Conservation (phyloP, 2,797 vertebrate genomes). For the Hephaestus fuliginosus region DNA sequence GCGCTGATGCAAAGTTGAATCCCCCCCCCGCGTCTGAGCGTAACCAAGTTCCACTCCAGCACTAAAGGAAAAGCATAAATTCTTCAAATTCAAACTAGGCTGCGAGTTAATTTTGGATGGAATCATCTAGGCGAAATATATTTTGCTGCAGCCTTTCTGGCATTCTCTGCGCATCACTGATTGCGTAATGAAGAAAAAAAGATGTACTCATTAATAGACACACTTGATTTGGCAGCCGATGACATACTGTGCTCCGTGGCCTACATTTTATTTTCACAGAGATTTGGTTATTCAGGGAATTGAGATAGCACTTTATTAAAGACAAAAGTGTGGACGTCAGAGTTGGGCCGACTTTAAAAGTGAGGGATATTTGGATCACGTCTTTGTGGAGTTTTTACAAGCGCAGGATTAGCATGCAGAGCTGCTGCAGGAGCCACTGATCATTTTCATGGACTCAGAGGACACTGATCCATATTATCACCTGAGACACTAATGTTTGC, state of each 20-base stretch:
- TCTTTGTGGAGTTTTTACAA: constrained; percentile 41
- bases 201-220: constrained; percentile 72
- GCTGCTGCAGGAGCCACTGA: constrained; percentile 17
- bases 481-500: background rate
- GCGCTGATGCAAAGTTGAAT: constrained; percentile 29
- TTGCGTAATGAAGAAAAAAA: constrained; percentile 57
- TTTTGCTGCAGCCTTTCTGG: constrained; percentile 66
- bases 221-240: constrained; percentile 73
- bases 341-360: constrained; percentile 29
- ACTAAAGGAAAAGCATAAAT: constrained; percentile 40
- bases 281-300: constrained; percentile 21
- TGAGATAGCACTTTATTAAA: constrained; percentile 48
- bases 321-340: constrained; percentile 28
- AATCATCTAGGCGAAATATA: constrained; percentile 60
- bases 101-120: constrained; percentile 75
- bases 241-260: constrained; percentile 66
- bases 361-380: constrained; percentile 33
- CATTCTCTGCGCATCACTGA: constrained; percentile 55
- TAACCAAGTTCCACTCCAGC: constrained; percentile 8
- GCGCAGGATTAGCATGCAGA: constrained; percentile 50
- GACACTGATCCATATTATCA: constrained; percentile 29
- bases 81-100: constrained; percentile 69
- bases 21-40: constrained; percentile 12
- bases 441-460: constrained; percentile 26
- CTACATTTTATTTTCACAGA: constrained; percentile 72